Percentiles rank a stretch among this genome's conserved stretches.
These are phyloP conservation scores for Hymenopus coronatus DNA, from an alignment of 2,888 invertebrate species.

Conservation along the genomic window DNA sequence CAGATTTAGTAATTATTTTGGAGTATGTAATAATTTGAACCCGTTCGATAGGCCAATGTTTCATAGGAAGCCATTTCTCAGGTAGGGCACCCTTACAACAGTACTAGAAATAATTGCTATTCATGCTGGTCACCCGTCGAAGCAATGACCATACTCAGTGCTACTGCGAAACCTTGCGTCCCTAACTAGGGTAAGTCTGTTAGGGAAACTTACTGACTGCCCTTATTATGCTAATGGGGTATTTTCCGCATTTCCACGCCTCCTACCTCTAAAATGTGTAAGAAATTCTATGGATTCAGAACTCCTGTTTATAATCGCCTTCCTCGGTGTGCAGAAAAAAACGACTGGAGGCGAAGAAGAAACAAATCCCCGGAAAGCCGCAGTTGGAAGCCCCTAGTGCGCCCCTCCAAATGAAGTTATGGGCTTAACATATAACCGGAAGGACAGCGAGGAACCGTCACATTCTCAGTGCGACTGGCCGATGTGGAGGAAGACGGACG, in stretches of 20 bases:
- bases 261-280: background rate
- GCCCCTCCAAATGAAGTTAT: constrained; percentile 23
- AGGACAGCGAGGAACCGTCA: background rate
- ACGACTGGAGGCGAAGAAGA: background rate
- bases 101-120: no score
- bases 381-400: background rate
- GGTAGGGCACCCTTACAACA: no score
- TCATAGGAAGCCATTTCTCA: no score
- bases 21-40: no score
- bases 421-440: constrained; percentile 27
- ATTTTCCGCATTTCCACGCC: background rate
- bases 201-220: background rate
- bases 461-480: background rate
- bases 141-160: no score
- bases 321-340: background rate
- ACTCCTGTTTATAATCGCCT: background rate
- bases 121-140: no score
- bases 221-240: background rate
- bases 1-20: no score
- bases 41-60: no score
- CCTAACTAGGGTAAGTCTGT: background rate
- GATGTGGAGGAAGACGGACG: background rate
- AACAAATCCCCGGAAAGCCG: background rate
- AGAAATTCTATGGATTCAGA: background rate
- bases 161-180: background rate